Percentiles rank a stretch among this genome's conserved stretches.
These are phyloP conservation scores for Cerceris rybyensis DNA, from an alignment of 2,888 invertebrate genomes.

Conservation along the genomic window DNA sequence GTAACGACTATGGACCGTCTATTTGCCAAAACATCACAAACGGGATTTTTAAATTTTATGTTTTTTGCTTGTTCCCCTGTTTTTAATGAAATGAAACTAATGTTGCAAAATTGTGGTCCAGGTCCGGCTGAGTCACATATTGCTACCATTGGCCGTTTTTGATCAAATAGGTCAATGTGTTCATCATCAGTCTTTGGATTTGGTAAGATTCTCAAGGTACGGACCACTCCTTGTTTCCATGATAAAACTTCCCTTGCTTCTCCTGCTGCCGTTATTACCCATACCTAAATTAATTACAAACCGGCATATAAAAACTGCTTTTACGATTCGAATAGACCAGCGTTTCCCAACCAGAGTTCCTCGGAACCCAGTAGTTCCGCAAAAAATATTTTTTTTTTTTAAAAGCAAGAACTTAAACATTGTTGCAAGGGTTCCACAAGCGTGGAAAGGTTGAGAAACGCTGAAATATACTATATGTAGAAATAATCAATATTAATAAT, in stretches of 20 bases:
- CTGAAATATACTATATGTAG: no score
- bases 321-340: no score
- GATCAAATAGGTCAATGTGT: constrained; percentile 87
- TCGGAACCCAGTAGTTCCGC: no score
- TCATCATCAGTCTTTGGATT: constrained; percentile 86
- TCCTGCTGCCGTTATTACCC: constrained; percentile 93
- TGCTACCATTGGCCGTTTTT: constrained; percentile 94
- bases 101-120: constrained; percentile 89
- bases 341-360: no score
- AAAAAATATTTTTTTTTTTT: no score
- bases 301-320: not conserved
- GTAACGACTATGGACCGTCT: constrained; percentile 93
- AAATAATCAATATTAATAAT: no score
- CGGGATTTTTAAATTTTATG: constrained; percentile 95
- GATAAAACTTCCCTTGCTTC: constrained; percentile 97
- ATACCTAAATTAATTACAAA: constrained; percentile 85
- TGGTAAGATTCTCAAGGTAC: constrained; percentile 91
- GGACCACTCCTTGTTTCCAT: constrained; percentile 95
- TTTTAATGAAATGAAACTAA: constrained; percentile 92
- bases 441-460: no score
- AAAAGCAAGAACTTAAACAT: no score
- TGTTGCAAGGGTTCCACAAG: no score
- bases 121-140: constrained; percentile 93
- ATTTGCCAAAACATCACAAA: constrained; percentile 94
- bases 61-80: constrained; percentile 93